These are phyloP conservation scores for Notolepis coatsorum DNA, from an alignment of 2,797 vertebrate species.

Conservation along the genomic window DNA sequence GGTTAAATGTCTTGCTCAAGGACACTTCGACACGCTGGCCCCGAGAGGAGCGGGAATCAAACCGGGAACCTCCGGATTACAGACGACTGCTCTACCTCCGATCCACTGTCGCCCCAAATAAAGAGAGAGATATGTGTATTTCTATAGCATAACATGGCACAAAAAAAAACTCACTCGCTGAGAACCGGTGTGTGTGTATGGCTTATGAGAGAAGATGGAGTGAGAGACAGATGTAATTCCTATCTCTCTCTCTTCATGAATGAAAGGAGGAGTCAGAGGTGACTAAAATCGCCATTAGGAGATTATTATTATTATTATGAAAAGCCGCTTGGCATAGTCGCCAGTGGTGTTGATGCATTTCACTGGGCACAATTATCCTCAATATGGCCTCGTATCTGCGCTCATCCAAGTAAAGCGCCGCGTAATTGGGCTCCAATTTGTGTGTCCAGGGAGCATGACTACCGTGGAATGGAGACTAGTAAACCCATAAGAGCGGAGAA, in stretches of 20 bases:
- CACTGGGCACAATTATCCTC: conserved; percentile 75
- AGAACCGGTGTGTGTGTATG: too few species aligned
- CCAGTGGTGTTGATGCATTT: conserved; percentile 69
- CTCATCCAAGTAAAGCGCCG: conserved; percentile 74
- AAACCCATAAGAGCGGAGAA: conserved; percentile 55
- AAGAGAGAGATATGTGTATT: neutral
- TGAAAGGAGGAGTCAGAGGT: conserved; percentile 60
- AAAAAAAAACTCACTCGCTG: too few species aligned
- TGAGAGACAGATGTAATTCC: neutral
- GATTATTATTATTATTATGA: conserved; percentile 62
- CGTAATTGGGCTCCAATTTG: conserved; percentile 80
- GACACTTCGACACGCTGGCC: too few species aligned
- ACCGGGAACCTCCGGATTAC: too few species aligned
- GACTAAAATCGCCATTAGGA: conserved; percentile 55
- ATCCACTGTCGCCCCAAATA: neutral
- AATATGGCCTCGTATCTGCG: conserved; percentile 75
- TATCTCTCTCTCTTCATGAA: too few species aligned
- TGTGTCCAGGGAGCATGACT: conserved; percentile 66
- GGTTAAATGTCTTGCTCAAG: too few species aligned
- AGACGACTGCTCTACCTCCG: too few species aligned
- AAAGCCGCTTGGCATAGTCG: conserved; percentile 44
- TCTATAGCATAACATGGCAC: neutral
- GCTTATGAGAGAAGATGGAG: neutral
- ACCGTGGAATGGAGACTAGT: conserved; percentile 18
- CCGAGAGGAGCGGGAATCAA: too few species aligned